Evolutionary conservation across 2,888 invertebrate genomes (phyloP).

Genomic region (Rhingia campestris): DNA sequence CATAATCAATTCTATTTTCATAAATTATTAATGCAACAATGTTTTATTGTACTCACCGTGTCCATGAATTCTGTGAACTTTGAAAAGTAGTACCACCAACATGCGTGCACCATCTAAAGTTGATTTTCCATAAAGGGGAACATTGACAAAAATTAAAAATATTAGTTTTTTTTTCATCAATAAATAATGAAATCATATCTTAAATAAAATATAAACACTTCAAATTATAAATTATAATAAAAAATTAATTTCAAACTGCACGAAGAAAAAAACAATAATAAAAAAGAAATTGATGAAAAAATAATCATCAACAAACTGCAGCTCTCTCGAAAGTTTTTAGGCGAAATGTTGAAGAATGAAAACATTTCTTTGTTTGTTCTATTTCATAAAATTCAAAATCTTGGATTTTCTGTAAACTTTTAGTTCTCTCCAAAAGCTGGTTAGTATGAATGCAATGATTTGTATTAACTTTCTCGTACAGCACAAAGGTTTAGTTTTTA

Average conservation of each 20-base stretch:
- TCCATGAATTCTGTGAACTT: constrained; percentile 98
- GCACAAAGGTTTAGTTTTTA: too few species aligned
- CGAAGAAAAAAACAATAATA: constrained; percentile 29
- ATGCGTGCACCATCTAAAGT: constrained; percentile 94
- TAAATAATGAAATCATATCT: constrained; percentile 23
- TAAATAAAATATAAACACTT: constrained; percentile 28
- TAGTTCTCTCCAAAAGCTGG: constrained; percentile 26
- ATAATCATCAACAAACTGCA: constrained; percentile 75
- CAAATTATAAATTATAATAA: constrained; percentile 42
- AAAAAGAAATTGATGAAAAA: constrained; percentile 18
- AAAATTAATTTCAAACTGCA: constrained; percentile 28
- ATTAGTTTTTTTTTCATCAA: constrained; percentile 49
- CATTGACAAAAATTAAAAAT: constrained; percentile 41
- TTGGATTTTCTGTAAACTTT: constrained; percentile 22
- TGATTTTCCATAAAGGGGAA: constrained; percentile 26
- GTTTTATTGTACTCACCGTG: constrained; percentile 88
- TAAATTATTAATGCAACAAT: not conserved
- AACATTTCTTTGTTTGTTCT: not conserved
- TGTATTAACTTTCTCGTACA: not conserved
- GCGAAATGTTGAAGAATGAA: constrained; percentile 32
- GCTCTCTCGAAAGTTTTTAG: constrained; percentile 78
- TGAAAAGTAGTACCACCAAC: constrained; percentile 98
- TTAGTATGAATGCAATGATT: constrained; percentile 49
- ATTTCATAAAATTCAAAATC: constrained; percentile 15
- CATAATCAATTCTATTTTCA: not conserved